Base-by-base conservation (phyloP, 1,140 invertebrate species). In the Lasioglossum albipes region DNA sequence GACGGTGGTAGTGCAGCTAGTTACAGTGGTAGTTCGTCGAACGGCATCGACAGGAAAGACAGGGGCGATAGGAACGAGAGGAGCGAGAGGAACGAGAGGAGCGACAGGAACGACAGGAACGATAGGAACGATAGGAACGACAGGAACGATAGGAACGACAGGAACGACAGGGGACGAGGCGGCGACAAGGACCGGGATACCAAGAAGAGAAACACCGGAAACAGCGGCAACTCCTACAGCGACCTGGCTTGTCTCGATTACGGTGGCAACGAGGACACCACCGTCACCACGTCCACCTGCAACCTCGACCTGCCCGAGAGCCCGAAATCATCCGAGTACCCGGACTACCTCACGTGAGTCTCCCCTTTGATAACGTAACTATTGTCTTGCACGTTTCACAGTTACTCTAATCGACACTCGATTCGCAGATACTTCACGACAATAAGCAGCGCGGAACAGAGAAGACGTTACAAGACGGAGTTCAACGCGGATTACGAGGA, bases 401-500 rank as follows among this genome's bases (percentile, higher is more conserved):
- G 27, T 27, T 27, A 27, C 27, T 27, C 27, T 27, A 27, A 27
- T 27, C 27, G 27, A 20, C 62, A 13, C 61, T 73, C 42, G 57
- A 2, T 65, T 78, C 84, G 92, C 92, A 98, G 97, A 88, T 95
- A 96, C 93, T 99, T 97, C 91, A 95, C 95, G 80, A 95, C 95
- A 83, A 98, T 99, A 88, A 95, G 92, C 82, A 95, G 94, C 89
- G 90, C 93, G 78, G 96, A 97, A 85, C 97, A 98, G 93, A 95
- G 97, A 86, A 94, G 95, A 81, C 94, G 95, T 86, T 99, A 98
- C 93, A 98, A 98, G 93, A 95, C 95, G 82, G 97, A 98, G 91
- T 99, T 98, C 91, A 96, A 96, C 90, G 94, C 94, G 76, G 95
- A 98, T 89, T 98, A 98, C 92, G 95, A 94, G 70, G 97, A 98